Conservation (phyloP, 2,113 vertebrate genomes). For the Hydrochoerus hydrochaeris region DNA sequence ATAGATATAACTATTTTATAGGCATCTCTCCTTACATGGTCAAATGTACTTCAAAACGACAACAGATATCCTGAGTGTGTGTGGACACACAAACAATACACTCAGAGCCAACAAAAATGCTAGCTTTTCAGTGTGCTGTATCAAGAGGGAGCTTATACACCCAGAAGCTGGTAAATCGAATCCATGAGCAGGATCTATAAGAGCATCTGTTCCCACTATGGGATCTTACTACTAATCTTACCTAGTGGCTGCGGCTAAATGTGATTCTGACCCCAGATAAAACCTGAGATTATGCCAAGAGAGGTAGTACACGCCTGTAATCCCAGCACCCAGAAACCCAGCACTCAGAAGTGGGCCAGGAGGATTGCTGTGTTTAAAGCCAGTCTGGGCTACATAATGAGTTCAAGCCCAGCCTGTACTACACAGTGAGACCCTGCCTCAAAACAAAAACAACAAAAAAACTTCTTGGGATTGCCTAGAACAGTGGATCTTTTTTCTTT, state of each 20-base stretch:
- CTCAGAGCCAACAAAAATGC: neutral
- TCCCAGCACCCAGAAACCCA: too few species aligned
- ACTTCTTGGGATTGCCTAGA: neutral
- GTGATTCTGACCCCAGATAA: neutral
- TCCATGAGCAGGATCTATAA: rapidly evolving
- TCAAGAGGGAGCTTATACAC: neutral
- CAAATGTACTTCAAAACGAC: neutral
- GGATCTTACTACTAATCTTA: neutral
- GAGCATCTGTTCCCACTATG: rapidly evolving
- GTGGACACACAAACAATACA: too few species aligned
- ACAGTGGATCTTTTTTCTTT: neutral
- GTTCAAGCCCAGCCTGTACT: too few species aligned
- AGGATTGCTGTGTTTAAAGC: too few species aligned
- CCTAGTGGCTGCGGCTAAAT: neutral
- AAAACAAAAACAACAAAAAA: too few species aligned
- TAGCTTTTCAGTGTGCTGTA: neutral
- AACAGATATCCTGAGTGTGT: neutral
- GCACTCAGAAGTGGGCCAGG: too few species aligned
- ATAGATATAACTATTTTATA: neutral
- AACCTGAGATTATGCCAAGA: neutral
- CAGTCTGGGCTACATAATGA: too few species aligned
- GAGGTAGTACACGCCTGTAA: too few species aligned
- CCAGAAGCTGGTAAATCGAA: neutral
- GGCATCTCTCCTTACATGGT: neutral
- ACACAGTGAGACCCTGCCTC: too few species aligned